Evolutionary conservation across 1,140 invertebrate species (phyloP), one percentile per base, ranked within the genome.

Genomic region (Zaprionus taronus): DNA sequence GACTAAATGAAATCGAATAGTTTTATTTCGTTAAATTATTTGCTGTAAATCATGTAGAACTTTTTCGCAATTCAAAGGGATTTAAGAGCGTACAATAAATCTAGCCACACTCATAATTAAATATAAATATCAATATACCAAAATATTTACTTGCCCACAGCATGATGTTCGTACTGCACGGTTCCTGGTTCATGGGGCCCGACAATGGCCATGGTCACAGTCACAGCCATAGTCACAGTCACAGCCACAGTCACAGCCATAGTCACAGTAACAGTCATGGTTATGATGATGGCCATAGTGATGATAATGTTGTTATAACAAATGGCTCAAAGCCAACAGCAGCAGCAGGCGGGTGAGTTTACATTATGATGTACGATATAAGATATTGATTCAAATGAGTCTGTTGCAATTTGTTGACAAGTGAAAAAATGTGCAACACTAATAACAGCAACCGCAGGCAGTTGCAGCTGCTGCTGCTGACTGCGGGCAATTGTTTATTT

Each of bases 91-190:
- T 22, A 14, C 7, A 9, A 57, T 36, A 58, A 58, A 58, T 22
- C 17, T 24, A 44, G 26, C 20, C 17, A 28, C 47, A 65, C 28
- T 69, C 57, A 44, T 74, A 80, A 78, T 72, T 73, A 69, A 68
- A 69, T 66, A 26, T 66, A 62, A 67, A 73, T 67, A 77, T 73
- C 12, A 55, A 63, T 24, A 72, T 62, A 77, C 63, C 7, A 55
- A 67, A 34, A 67, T 68, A 41, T 63, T 11, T 38, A 55, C 62
- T 82, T 20, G 44, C 56, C 73, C 61, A 74, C 84, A 96, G 96
- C 69, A 96, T 98, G 94, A 96, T 96, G 26, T 92, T 95, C 22
- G 94, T 96, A 31, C 93, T 98, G 53, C 96, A 97, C 84, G 95
- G 95, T 4, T 94, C 94, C 36, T 95, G 94, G 81, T 72, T 91